Conservation (phyloP, 1,140 invertebrate genomes). For the Triops cancriformis region DNA sequence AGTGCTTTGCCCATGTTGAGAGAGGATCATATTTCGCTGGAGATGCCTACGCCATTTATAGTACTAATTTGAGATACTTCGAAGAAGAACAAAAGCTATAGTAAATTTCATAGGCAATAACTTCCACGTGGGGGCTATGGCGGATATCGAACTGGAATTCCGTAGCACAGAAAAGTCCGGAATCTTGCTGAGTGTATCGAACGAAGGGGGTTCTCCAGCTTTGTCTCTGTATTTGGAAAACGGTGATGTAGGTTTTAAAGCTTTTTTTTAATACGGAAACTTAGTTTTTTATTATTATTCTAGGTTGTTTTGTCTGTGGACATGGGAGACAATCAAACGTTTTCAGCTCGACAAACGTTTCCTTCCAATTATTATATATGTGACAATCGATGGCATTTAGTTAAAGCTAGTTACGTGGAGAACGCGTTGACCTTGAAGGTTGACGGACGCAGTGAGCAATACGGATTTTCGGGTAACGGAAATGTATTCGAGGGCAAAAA, state of each 20-base stretch:
- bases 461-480: conserved; percentile 40
- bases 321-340: conserved; percentile 52
- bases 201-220: conserved; percentile 52
- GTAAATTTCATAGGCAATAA: conserved; percentile 50
- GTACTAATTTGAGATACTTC: conserved; percentile 46
- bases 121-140: conserved; percentile 55
- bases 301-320: conserved; percentile 60
- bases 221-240: conserved; percentile 66
- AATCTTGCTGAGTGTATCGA: conserved; percentile 63
- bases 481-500: conserved; percentile 42
- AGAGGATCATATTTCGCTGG: conserved; percentile 76
- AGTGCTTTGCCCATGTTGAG: conserved; percentile 79
- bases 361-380: conserved; percentile 55
- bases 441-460: conserved; percentile 50
- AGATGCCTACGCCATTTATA: conserved; percentile 69
- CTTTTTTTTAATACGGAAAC: neutral
- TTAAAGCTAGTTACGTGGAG: conserved; percentile 61
- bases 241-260: conserved; percentile 51
- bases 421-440: conserved; percentile 59
- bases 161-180: conserved; percentile 71
- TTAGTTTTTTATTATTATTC: conserved; percentile 30
- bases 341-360: conserved; percentile 50
- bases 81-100: neutral
- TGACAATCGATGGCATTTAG: conserved; percentile 78
- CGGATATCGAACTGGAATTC: conserved; percentile 72